Base-by-base conservation (phyloP, 2,888 invertebrate genomes). In the Ceramica pisi region DNA sequence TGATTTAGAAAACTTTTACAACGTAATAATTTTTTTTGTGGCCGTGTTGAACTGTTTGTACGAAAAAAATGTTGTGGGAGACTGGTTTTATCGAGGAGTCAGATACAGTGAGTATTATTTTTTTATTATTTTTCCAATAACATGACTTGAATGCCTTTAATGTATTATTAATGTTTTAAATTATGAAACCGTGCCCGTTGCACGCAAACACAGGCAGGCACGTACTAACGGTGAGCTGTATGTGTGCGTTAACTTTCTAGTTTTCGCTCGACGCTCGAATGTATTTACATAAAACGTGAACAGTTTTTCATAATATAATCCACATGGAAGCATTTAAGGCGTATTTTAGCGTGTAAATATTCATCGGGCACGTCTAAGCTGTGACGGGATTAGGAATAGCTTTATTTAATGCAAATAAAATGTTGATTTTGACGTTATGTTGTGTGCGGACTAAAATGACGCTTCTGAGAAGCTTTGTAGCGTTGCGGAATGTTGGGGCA, bases 211-310 rank as follows among this genome's bases (percentile, higher is more conserved):
- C 75, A 62, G n/a, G 31, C 71, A 69, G 48, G 66, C 75, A 76
- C 76, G 81, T 84, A 80, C 82, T 74, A 81, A 80, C 75, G 48
- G 68, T 63, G 69, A 75, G 81, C 86, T 81, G 83, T 88, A 86
- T 88, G 95, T 92, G 94, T 92, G 94, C 64, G 94, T 92, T 77
- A 90, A 96, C 96, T 96, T 96, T 96, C 96, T 96, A 96, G 96
- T 95, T 95, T 95, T 95, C 96, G 95, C 95, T 94, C 92, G 92
- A 88, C 89, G 93, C 90, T 92, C 90, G 86, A 85, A 90, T 90
- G 88, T 93, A 95, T 96, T 95, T 94, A 94, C 96, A 95, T 95
- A 94, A 94, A 92, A 96, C 96, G 96, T 95, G 96, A 93, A 93
- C 90, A 91, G 95, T 95, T 95, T 96, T 95, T 95, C 94, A 94